These are phyloP conservation scores for Gobio occitaniae DNA, from an alignment of 2,797 vertebrate genomes.

Conservation along the genomic window DNA sequence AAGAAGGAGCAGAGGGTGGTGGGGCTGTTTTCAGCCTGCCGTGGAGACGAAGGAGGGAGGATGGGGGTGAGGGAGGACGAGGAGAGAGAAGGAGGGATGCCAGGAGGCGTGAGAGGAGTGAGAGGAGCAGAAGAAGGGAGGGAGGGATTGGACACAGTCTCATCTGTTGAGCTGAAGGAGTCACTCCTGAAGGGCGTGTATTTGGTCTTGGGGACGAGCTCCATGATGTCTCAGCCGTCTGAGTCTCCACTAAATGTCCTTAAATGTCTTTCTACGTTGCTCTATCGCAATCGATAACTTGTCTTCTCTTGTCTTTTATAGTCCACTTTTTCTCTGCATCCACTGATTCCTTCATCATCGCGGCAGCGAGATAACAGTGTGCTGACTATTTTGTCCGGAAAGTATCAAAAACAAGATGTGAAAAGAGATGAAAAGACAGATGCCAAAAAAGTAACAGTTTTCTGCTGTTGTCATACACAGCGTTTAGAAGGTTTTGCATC, in stretches of 20 bases:
- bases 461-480: slow-evolving; percentile 48
- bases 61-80: slow-evolving; percentile 86
- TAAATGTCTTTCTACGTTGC: slow-evolving; percentile 50
- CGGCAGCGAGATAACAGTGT: slow-evolving; percentile 31
- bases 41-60: slow-evolving; percentile 77
- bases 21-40: slow-evolving; percentile 86
- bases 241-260: slow-evolving; percentile 10
- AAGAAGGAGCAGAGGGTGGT: slow-evolving; percentile 98
- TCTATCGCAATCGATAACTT: slow-evolving; percentile 47
- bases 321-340: slow-evolving; percentile 37
- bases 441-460: slow-evolving; percentile 38
- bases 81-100: slow-evolving; percentile 79
- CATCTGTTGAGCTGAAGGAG: slow-evolving; percentile 88
- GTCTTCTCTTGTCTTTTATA: slow-evolving; percentile 42
- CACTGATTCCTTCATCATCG: slow-evolving; percentile 51
- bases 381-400: slow-evolving; percentile 31
- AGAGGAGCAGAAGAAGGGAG: slow-evolving; percentile 77
- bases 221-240: slow-evolving; percentile 75
- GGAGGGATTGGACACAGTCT: slow-evolving; percentile 76
- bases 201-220: slow-evolving; percentile 91
- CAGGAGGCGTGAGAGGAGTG: slow-evolving; percentile 71
- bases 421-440: slow-evolving; percentile 48
- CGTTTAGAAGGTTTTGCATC: slow-evolving; percentile 54
- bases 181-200: slow-evolving; percentile 94
- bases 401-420: slow-evolving; percentile 15